Conservation (phyloP, 2,797 vertebrate species). For the Pempheris klunzingeri region DNA sequence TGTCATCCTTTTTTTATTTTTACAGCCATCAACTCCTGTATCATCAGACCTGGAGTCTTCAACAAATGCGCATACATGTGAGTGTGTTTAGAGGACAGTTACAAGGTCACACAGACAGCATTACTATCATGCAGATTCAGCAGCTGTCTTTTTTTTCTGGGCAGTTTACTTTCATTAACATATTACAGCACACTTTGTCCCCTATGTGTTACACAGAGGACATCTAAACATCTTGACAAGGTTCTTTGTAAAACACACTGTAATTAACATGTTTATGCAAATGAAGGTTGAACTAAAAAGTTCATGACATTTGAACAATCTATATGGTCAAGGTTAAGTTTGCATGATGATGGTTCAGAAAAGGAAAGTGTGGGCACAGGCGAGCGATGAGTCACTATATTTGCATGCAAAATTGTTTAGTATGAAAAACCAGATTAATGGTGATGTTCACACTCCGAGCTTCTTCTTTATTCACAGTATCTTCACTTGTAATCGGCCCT, state of each 20-base stretch:
- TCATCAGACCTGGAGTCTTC: neutral
- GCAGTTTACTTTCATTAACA: conserved; percentile 27
- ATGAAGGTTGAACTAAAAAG: neutral
- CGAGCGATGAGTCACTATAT: neutral
- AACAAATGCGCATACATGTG: neutral
- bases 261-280: conserved; percentile 16
- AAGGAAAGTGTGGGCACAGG: neutral
- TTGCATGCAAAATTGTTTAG: neutral
- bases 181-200: conserved; percentile 9
- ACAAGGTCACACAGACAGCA: conserved; percentile 17
- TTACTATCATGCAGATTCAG: conserved; percentile 21
- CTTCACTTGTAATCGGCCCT: neutral
- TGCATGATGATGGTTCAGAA: conserved; percentile 11
- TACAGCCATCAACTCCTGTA: neutral
- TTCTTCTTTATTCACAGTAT: neutral
- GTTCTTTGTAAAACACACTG: neutral
- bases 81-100: neutral
- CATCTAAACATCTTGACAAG: neutral
- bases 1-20: conserved; percentile 42
- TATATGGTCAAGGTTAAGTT: conserved; percentile 5
- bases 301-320: neutral
- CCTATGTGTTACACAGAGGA: neutral
- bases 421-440: neutral
- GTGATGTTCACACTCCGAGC: neutral
- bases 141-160: conserved; percentile 12